Conservation (phyloP, 2,113 vertebrate genomes). For the Mixornis gularis region DNA sequence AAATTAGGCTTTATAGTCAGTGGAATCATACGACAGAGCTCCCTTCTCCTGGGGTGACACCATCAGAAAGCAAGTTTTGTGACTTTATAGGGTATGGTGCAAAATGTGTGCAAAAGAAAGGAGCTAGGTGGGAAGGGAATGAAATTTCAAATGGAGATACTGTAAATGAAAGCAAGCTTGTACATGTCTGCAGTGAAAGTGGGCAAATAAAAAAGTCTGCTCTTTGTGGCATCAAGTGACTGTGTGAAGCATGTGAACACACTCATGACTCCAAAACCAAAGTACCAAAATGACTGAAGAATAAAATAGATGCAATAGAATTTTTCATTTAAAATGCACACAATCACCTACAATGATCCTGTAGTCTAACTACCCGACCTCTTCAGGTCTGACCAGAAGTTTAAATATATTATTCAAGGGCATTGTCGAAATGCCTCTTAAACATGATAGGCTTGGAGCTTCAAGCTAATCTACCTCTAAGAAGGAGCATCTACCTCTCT, state of each 20-base stretch:
- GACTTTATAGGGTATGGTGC: not conserved
- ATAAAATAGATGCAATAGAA: not conserved
- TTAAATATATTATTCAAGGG: not conserved
- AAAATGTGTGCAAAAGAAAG: not conserved
- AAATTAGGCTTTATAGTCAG: not conserved
- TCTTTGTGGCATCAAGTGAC: not conserved
- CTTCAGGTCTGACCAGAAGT: not conserved
- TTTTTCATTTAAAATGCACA: not conserved
- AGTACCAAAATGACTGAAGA: not conserved
- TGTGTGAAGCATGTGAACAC: not conserved
- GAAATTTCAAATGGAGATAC: not conserved
- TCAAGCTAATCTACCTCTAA: rapidly evolving
- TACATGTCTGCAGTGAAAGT: not conserved
- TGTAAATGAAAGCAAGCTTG: not conserved
- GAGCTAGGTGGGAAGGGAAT: not conserved
- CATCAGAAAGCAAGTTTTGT: not conserved
- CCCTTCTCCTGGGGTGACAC: not conserved
- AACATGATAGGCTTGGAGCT: not conserved
- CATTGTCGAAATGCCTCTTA: not conserved
- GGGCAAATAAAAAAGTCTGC: not conserved
- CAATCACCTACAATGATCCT: not conserved
- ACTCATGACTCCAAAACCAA: not conserved
- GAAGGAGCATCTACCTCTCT: not conserved
- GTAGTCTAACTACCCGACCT: not conserved
- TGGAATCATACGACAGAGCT: not conserved